Evolutionary conservation across 2,888 invertebrate genomes (phyloP).

Genomic region (Neoascia interrupta): DNA sequence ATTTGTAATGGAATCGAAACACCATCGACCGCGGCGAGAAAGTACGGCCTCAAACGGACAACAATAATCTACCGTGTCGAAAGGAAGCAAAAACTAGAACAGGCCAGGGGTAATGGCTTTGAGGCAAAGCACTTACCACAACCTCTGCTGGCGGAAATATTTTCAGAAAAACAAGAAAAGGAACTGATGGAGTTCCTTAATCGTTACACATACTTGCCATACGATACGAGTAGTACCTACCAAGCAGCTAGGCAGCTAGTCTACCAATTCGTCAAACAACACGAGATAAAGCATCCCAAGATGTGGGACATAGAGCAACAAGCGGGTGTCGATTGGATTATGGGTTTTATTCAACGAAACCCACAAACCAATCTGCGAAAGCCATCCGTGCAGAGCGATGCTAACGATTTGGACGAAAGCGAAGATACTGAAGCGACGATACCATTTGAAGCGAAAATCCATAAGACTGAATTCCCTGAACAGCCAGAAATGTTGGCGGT

Average conservation of each 20-base stretch:
- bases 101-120: background rate
- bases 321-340: slow-evolving; percentile 50
- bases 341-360: slow-evolving; percentile 52
- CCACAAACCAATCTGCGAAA: slow-evolving; percentile 49
- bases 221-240: slow-evolving; percentile 58
- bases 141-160: slow-evolving; percentile 48
- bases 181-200: slow-evolving; percentile 59
- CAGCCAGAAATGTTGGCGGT: slow-evolving; percentile 6
- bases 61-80: slow-evolving; percentile 65
- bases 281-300: slow-evolving; percentile 57
- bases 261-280: slow-evolving; percentile 58
- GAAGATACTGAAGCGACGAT: background rate
- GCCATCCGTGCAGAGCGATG: background rate
- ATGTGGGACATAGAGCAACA: slow-evolving; percentile 56
- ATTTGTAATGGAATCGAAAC: slow-evolving; percentile 51
- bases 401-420: background rate
- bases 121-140: slow-evolving; percentile 7
- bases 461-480: slow-evolving; percentile 42
- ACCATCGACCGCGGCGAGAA: slow-evolving; percentile 58
- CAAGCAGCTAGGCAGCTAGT: slow-evolving; percentile 59
- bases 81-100: slow-evolving; percentile 54
- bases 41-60: slow-evolving; percentile 59
- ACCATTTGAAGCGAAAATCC: slow-evolving; percentile 6
- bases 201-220: slow-evolving; percentile 61
- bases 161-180: slow-evolving; percentile 47